Evolutionary conservation across 2,113 vertebrate species (phyloP).

Genomic region (Tor tambroides): DNA sequence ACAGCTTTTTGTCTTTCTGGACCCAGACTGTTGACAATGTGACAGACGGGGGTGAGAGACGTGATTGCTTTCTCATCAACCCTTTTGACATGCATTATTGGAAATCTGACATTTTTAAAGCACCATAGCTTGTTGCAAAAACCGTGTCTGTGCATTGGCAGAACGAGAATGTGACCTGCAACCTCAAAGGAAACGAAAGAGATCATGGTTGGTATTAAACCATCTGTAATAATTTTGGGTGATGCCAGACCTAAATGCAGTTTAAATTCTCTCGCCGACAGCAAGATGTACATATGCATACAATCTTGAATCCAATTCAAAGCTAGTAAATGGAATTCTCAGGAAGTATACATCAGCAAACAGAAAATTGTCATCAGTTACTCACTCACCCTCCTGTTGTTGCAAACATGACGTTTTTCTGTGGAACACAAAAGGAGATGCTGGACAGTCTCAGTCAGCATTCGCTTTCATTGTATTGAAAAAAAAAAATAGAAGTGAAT

Average conservation of each 20-base stretch:
- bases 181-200: slow-evolving; percentile 12
- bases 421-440: slow-evolving; percentile 5
- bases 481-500: neutral
- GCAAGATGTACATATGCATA: slow-evolving; percentile 3
- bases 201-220: slow-evolving; percentile 1
- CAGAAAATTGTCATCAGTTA: neutral
- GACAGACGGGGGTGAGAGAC: slow-evolving; percentile 60
- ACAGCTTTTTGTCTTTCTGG: slow-evolving; percentile 67
- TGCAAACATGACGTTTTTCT: slow-evolving; percentile 1
- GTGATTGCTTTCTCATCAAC: slow-evolving; percentile 66
- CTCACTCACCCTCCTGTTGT: neutral
- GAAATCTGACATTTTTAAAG: slow-evolving; percentile 64
- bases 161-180: neutral
- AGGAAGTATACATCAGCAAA: neutral
- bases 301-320: neutral
- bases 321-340: neutral
- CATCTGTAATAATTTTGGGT: neutral
- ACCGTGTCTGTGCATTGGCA: slow-evolving; percentile 53
- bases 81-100: slow-evolving; percentile 67
- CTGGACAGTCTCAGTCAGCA: neutral
- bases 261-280: neutral
- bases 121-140: slow-evolving; percentile 46
- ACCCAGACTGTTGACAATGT: slow-evolving; percentile 76
- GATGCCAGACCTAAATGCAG: neutral
- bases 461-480: neutral